phyloP scores from a whole-genome alignment of 2,888 invertebrate genomes.

The Trichopoda pennipes region DNA sequence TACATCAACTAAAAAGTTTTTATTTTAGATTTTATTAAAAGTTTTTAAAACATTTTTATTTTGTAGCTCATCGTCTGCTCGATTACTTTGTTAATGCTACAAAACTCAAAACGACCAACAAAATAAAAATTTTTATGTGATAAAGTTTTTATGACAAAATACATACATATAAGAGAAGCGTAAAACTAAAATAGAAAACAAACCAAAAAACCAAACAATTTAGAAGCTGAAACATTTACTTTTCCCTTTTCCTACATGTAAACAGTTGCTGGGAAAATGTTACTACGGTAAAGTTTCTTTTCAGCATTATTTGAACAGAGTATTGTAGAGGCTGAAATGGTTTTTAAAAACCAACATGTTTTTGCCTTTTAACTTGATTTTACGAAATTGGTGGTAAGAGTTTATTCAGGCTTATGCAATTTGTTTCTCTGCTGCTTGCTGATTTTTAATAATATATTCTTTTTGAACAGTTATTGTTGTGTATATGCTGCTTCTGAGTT shows the following conservation, averaged over 20 bases:
- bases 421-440: constrained; percentile 29
- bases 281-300: neutral
- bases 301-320: neutral
- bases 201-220: constrained; percentile 49
- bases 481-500: neutral
- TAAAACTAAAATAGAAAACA: constrained; percentile 26
- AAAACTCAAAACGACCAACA: constrained; percentile 48
- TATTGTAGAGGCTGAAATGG: constrained; percentile 36
- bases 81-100: constrained; percentile 29
- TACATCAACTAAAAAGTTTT: constrained; percentile 50
- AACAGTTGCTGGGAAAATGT: constrained; percentile 8
- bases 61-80: constrained; percentile 6
- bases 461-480: neutral
- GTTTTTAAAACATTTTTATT: constrained; percentile 6
- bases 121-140: constrained; percentile 56
- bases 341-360: constrained; percentile 48
- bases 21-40: constrained; percentile 42
- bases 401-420: constrained; percentile 38
- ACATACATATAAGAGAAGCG: constrained; percentile 19
- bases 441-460: constrained; percentile 23
- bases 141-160: constrained; percentile 56
- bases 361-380: constrained; percentile 46
- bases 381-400: constrained; percentile 27
- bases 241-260: constrained; percentile 18
- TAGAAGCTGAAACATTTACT: constrained; percentile 58